Evolutionary conservation across 2,888 invertebrate species (phyloP).

Genomic region (Biston stratarius): DNA sequence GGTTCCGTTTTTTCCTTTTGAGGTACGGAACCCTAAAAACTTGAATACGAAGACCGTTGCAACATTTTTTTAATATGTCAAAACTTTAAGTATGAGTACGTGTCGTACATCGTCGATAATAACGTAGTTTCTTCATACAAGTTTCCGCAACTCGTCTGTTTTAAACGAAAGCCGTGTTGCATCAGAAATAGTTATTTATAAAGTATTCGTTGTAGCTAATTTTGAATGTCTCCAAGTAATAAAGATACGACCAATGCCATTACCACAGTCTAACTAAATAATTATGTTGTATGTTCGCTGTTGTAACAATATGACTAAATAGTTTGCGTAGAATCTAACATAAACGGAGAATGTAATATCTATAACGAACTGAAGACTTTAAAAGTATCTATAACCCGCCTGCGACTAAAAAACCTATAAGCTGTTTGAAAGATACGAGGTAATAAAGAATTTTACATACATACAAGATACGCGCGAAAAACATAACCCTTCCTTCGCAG

Average conservation of each 20-base stretch:
- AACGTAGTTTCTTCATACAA: constrained; percentile 22
- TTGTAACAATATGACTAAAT: background rate
- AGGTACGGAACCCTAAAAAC: no score
- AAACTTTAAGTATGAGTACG: constrained; percentile 9
- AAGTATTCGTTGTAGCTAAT: constrained; percentile 24
- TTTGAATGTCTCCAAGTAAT: constrained; percentile 28
- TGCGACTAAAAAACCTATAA: no score
- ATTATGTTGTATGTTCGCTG: background rate
- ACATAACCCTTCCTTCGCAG: no score
- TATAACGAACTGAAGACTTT: no score
- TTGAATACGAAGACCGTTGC: no score
- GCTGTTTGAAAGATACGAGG: no score
- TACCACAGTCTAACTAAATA: background rate
- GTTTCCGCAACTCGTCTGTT: constrained; percentile 30
- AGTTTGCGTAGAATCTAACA: no score
- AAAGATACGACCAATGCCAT: background rate
- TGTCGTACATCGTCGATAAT: constrained; percentile 20
- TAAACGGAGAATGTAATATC: no score
- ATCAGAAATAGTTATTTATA: constrained; percentile 40
- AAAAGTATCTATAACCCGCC: no score
- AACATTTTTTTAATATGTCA: constrained; percentile 22
- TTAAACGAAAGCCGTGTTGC: constrained; percentile 33
- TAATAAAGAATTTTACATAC: no score
- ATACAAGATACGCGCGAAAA: no score
- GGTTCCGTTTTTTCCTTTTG: no score